Percentiles rank a stretch among this genome's conserved stretches.
These are phyloP conservation scores for Dreissena polymorpha DNA, from an alignment of 1,140 invertebrate genomes.

Conservation along the genomic window DNA sequence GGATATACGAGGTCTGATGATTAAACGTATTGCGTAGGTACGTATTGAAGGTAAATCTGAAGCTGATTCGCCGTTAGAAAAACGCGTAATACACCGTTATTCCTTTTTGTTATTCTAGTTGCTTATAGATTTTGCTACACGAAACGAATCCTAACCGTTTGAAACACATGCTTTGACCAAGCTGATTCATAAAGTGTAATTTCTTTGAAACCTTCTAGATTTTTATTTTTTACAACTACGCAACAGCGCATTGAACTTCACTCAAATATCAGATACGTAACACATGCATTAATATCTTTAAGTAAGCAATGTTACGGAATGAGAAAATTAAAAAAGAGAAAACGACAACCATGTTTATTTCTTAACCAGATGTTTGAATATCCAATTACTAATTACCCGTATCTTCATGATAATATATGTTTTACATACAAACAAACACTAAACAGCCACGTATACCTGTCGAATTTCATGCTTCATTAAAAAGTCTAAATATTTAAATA, in stretches of 20 bases:
- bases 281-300: no score
- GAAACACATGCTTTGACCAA: background rate
- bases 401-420: background rate
- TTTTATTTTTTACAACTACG: no score
- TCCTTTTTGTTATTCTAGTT: background rate
- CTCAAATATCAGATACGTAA: no score
- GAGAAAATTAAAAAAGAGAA: no score
- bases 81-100: background rate
- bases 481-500: background rate
- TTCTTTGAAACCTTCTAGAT: background rate
- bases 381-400: constrained; percentile 8
- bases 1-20: constrained; percentile 55
- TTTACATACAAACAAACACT: background rate
- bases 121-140: background rate
- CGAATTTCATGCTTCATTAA: background rate
- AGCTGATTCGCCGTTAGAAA: background rate
- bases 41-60: background rate
- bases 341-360: background rate
- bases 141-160: background rate
- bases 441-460: background rate
- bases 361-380: background rate
- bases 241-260: no score
- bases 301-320: no score
- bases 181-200: background rate
- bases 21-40: constrained; percentile 61